A percentile compares a stretch with the other conserved stretches of the same genome.
Evolutionary conservation across 1,140 invertebrate species (phyloP).

Genomic region (Saccostrea echinata): DNA sequence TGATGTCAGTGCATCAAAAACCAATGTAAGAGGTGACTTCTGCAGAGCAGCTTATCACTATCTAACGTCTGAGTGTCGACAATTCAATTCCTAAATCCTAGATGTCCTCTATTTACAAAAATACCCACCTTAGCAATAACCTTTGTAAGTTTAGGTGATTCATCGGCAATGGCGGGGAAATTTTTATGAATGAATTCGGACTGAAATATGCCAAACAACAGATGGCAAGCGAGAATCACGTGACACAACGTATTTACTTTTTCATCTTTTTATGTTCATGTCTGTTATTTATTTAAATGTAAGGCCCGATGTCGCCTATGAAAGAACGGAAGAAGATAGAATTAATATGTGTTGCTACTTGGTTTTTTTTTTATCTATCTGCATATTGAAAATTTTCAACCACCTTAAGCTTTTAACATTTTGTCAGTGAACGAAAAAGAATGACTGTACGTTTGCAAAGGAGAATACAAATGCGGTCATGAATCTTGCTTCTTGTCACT

Average conservation of each 20-base stretch:
- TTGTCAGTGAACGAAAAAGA: no score
- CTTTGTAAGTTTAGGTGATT: not conserved
- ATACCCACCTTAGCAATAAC: not conserved
- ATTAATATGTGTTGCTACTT: not conserved
- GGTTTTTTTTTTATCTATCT: not conserved
- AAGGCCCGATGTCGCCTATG: not conserved
- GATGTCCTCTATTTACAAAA: no score
- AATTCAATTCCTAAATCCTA: no score
- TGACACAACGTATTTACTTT: slow-evolving; percentile 8
- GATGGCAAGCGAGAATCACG: slow-evolving; percentile 28
- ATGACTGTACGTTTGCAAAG: no score
- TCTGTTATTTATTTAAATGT: slow-evolving; percentile 5
- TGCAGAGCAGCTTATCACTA: no score
- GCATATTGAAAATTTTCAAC: no score
- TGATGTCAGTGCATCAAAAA: no score
- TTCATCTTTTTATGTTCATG: not conserved
- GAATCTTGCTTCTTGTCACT: no score
- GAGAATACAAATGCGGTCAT: no score
- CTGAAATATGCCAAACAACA: not conserved
- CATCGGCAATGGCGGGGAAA: not conserved
- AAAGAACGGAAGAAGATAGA: not conserved
- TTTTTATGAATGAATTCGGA: not conserved
- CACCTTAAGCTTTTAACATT: no score
- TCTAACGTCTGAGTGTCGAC: no score
- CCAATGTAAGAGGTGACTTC: no score